Base-by-base conservation (phyloP, 2,888 invertebrate genomes). In the Drosophila imparisetae region DNA sequence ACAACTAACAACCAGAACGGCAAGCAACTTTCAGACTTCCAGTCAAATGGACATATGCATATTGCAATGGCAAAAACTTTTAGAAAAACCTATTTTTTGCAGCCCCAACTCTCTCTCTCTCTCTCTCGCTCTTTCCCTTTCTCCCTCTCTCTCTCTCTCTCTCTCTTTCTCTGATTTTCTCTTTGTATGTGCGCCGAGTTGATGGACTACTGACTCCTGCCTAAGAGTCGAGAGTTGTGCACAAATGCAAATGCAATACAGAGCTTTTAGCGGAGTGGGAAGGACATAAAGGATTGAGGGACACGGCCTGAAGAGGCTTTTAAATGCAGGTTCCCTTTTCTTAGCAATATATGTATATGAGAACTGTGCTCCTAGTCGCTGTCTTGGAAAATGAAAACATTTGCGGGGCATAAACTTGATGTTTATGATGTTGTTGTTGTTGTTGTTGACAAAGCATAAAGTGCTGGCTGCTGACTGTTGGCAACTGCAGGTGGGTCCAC, bases 371-470 rank as follows among this genome's bases (percentile, higher is more conserved):
- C 57, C 54, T 45, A 59, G 79, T 66, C 69, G 58, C 63, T 67
- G 71, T 67, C 76, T 82, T 71, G 62, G 58, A 60, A 82, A 81
- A 76, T 70, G 73, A 83, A 87, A 85, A 83, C 87, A 87, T 85
- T 84, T 81, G 83, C 70, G 75, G 78, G 80, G 61, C 70, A 60
- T 53, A 68, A 40, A 69, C 72, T 69, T 75, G 77, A 36, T 54
- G 34, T 49, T 66, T 40, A 18, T 58, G 54, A n/a, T 74, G 69
- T 7, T 70, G 67, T 24, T 45, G 45, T 15, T 24, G 45, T 15
- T 55, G 18, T 34, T 74, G 83, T 81, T 81, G 83, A 86, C 75
- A 86, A 81, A 80, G 78, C 76, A 87, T 67, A 83, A 85, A 87
- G 79, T 85, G 72, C 88, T 81, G 79, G 66, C 27, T 38, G 29